phyloP scores from a whole-genome alignment of 2,113 vertebrate genomes.

The Callionymus lyra region DNA sequence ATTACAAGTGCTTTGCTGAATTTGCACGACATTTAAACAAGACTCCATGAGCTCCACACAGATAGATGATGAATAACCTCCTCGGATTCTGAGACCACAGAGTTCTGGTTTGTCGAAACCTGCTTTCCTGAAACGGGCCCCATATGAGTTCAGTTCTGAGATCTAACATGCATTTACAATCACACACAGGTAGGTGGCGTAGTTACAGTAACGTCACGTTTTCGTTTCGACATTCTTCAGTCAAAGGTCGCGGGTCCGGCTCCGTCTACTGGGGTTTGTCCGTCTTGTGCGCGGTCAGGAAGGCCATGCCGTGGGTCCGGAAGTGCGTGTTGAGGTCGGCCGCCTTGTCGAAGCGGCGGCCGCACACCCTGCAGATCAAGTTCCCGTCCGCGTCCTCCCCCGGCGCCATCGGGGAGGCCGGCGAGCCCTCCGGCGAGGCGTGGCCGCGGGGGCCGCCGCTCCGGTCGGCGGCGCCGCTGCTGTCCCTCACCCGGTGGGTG shows the following conservation, averaged over 20 bases:
- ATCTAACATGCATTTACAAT: constrained; percentile 56
- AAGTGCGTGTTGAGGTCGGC: constrained; percentile 89
- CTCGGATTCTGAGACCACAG: no score
- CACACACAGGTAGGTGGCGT: constrained; percentile 34
- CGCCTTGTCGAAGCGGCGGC: constrained; percentile 79
- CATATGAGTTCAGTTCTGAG: constrained; percentile 27
- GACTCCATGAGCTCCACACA: no score
- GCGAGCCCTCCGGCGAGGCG: constrained; percentile 41
- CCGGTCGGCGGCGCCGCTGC: constrained; percentile 36
- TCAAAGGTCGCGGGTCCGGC: neutral
- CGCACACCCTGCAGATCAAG: constrained; percentile 76
- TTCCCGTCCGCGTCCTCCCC: constrained; percentile 61
- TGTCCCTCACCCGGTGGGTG: constrained; percentile 78
- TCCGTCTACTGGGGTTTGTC: constrained; percentile 58
- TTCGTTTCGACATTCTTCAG: constrained; percentile 38
- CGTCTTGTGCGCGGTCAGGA: constrained; percentile 83
- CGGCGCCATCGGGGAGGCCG: constrained; percentile 29
- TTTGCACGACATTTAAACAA: no score
- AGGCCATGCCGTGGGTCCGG: constrained; percentile 93
- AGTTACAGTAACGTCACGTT: constrained; percentile 27
- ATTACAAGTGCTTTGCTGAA: no score
- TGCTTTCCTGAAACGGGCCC: no score
- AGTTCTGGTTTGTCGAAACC: no score
- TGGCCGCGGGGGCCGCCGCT: constrained; percentile 4
- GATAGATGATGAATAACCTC: no score